Evolutionary conservation across 2,888 invertebrate species (phyloP), one percentile per base, ranked within the genome.

Genomic region (Nomada lathburiana): DNA sequence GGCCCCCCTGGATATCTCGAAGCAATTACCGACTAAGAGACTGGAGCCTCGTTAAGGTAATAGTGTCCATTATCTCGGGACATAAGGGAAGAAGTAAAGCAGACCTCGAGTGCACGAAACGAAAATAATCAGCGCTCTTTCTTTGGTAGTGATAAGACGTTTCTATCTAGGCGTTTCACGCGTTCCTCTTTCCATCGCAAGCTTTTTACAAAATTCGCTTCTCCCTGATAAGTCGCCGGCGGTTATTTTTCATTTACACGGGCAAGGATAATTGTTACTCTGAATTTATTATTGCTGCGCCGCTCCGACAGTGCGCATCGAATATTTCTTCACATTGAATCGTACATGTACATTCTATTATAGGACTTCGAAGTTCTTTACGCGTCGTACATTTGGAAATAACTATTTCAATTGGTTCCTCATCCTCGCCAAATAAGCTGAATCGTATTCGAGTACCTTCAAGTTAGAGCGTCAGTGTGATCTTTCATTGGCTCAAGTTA

Each of bases 1-100:
- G 70, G 79, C 88, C 82, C 82, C 87, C 82, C 72, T 89, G 90
- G 92, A 92, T 93, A 93, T 93, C 92, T 93, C 91, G 88, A 91
- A 91, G 92, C 93, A 93, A 93, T 93, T 93, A 92, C 92, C 89
- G 90, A 90, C 91, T 92, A 93, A 93, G 92, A 91, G 91, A 92
- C 92, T 91, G 88, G 90, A 88, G 89, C 88, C 92, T 93, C 93
- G 91, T 93, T 93, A 92, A 92, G 92, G 91, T 93, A 93, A 93
- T 93, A 91, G 93, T 93, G 92, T 91, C 92, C 92, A 93, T 93
- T 93, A 93, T 92, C 93, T 91, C 87, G 80, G 89, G 80, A 86
- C 89, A 91, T 91, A 90, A 90, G 91, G 88, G 91, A 92, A 92
- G 91, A 92, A 92, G 91, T 90, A 91, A 92, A 92, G 86, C 92